phyloP scores from a whole-genome alignment of 1,140 invertebrate genomes.

The Sarcophaga bullata region DNA sequence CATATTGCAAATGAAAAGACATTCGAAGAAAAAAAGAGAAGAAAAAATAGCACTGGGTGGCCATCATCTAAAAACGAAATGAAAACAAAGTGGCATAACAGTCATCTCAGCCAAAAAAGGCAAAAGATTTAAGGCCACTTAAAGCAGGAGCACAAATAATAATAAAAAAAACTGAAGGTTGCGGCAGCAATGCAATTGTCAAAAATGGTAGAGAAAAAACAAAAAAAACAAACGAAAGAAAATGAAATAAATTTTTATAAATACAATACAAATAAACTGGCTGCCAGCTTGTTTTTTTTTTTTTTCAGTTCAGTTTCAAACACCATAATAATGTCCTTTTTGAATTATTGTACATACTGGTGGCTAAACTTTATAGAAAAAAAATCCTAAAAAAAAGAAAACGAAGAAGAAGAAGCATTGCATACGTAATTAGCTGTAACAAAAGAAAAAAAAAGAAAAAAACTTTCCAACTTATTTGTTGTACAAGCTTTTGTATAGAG shows the following conservation, averaged over 20 bases:
- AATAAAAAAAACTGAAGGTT: neutral
- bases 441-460: neutral
- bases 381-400: neutral
- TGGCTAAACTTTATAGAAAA: neutral
- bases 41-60: constrained; percentile 1
- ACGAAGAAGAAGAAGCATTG: neutral
- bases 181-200: neutral
- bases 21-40: neutral
- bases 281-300: no score
- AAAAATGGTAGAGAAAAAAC: neutral
- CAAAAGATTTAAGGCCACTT: no score
- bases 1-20: neutral
- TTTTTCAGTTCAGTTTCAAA: no score
- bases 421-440: constrained; percentile 17
- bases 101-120: neutral
- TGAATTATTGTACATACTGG: no score
- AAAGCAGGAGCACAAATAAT: neutral
- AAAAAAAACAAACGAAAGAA: neutral
- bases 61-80: neutral
- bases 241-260: neutral
- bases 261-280: no score
- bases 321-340: no score
- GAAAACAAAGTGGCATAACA: no score
- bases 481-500: neutral
- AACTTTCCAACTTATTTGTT: no score